A percentile compares a stretch with the other conserved stretches of the same genome.
These are phyloP conservation scores for Vulpes ferrilata DNA, from an alignment of 2,113 vertebrate genomes.

Conservation along the genomic window DNA sequence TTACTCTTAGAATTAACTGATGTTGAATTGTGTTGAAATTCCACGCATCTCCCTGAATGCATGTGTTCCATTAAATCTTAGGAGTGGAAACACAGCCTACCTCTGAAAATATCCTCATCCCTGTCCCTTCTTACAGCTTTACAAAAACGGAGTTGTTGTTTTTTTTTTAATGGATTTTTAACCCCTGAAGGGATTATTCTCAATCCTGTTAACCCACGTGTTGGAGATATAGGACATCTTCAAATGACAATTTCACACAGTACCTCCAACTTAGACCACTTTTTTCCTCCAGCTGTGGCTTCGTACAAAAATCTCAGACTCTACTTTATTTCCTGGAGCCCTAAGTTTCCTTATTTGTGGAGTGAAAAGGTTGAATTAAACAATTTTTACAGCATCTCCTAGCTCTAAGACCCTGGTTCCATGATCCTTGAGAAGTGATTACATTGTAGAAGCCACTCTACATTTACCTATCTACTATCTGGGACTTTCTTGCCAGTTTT, in stretches of 20 bases:
- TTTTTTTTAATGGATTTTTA: constrained; percentile 45
- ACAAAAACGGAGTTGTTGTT: neutral
- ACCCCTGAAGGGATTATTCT: constrained; percentile 56
- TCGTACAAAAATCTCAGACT: neutral
- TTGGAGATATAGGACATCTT: constrained; percentile 17
- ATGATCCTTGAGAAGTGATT: neutral
- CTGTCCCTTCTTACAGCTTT: constrained; percentile 36
- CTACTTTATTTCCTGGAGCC: neutral
- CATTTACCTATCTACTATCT: neutral
- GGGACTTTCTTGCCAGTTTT: neutral
- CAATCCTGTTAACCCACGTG: neutral
- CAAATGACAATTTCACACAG: neutral
- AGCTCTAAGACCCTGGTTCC: neutral
- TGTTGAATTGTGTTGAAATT: constrained; percentile 74
- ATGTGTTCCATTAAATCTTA: constrained; percentile 66
- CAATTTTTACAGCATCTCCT: neutral
- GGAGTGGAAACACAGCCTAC: constrained; percentile 53
- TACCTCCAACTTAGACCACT: neutral
- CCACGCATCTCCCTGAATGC: constrained; percentile 52
- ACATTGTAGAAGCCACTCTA: neutral
- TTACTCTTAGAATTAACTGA: constrained; percentile 60
- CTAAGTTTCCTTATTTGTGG: constrained; percentile 31
- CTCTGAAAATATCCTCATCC: constrained; percentile 32
- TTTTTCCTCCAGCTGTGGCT: neutral
- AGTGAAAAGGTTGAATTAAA: neutral